Evolutionary conservation across 2,888 invertebrate species (phyloP).

Genomic region (Ferrisia virgata): DNA sequence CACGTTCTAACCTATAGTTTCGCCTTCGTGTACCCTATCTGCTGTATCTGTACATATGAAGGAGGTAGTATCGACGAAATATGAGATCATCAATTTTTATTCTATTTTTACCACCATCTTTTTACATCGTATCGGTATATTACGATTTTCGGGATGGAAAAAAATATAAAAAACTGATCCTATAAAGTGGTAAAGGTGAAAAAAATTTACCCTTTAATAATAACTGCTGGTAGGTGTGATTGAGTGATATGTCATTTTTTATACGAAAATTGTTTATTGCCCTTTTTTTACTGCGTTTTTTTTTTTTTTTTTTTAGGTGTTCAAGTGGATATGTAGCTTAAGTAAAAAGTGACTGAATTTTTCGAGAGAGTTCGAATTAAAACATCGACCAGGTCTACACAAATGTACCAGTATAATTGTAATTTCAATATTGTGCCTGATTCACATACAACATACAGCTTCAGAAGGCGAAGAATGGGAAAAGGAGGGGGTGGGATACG

Average conservation of each 20-base stretch:
- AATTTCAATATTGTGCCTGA: too few species aligned
- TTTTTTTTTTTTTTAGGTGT: background rate
- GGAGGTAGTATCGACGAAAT: background rate
- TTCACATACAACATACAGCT: too few species aligned
- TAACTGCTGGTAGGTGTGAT: background rate
- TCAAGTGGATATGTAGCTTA: background rate
- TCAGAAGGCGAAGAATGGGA: too few species aligned
- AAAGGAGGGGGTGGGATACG: too few species aligned
- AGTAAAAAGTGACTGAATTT: too few species aligned
- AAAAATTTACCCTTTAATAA: background rate
- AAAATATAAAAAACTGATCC: background rate
- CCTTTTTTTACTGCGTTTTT: background rate
- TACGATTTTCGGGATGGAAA: background rate
- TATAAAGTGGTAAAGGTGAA: background rate
- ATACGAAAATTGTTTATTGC: background rate
- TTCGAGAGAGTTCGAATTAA: too few species aligned
- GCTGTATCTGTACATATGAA: background rate
- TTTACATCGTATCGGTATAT: background rate
- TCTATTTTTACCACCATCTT: background rate
- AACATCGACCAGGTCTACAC: too few species aligned
- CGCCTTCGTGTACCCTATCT: too few species aligned
- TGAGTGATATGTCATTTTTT: background rate
- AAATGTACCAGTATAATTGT: too few species aligned
- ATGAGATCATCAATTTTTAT: conserved; percentile 19
- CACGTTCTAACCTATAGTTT: too few species aligned